Conservation (phyloP, 2,888 invertebrate species). For the Pteria penguin region DNA sequence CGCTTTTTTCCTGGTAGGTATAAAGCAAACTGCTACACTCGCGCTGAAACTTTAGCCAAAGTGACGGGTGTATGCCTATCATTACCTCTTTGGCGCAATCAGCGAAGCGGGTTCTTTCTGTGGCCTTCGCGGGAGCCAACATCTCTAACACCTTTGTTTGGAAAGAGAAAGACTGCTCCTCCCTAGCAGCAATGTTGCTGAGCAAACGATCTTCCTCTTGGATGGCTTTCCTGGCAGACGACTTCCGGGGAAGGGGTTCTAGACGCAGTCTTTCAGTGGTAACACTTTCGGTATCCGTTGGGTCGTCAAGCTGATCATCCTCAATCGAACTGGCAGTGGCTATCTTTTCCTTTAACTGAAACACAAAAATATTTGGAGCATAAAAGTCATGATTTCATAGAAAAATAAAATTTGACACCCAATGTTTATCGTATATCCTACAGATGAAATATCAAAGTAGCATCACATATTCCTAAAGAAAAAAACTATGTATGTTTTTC, state of each 20-base stretch:
- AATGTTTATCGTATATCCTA: too few relatives aligned
- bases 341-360: constrained; percentile 37
- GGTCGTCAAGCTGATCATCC: too few relatives aligned
- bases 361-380: too few relatives aligned
- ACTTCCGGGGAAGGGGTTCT: constrained; percentile 27
- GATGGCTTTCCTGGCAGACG: constrained; percentile 31
- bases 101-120: constrained; percentile 31
- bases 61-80: constrained; percentile 35
- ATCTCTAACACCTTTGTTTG: constrained; percentile 36
- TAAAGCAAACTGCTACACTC: constrained; percentile 35
- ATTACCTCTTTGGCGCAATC: constrained; percentile 41
- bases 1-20: constrained; percentile 35
- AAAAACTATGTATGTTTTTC: too few relatives aligned
- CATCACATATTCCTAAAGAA: too few relatives aligned
- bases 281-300: constrained; percentile 23
- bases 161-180: constrained; percentile 34
- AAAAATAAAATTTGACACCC: too few relatives aligned
- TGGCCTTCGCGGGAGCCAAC: constrained; percentile 38
- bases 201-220: constrained; percentile 34
- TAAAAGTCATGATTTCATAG: too few relatives aligned
- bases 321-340: constrained; percentile 14
- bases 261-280: constrained; percentile 27
- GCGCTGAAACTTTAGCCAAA: constrained; percentile 36
- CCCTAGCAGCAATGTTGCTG: constrained; percentile 33
- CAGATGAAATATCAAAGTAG: too few relatives aligned